A percentile compares a stretch with the other conserved stretches of the same genome.
Conservation (phyloP, 1,140 invertebrate genomes). For the Ridgeia piscesae region DNA sequence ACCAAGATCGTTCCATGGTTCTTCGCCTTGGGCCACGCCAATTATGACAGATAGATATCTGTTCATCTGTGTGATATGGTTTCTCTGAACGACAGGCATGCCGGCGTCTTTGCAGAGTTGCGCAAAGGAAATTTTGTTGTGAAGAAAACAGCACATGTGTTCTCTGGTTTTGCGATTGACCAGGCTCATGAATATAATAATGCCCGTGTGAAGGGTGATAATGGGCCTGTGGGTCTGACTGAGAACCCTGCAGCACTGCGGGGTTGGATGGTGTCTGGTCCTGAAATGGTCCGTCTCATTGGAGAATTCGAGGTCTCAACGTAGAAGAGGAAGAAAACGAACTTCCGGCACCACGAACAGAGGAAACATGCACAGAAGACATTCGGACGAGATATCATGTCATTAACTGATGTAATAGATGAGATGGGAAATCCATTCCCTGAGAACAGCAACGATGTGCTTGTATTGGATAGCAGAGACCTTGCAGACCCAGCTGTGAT, state of each 20-base stretch:
- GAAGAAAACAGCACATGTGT: conserved; percentile 29
- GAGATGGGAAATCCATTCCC: conserved; percentile 35
- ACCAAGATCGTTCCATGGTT: too few relatives aligned
- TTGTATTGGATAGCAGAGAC: conserved; percentile 23
- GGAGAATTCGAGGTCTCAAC: conserved; percentile 31
- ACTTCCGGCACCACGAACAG: not conserved
- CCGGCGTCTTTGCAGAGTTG: conserved; percentile 23
- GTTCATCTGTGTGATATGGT: conserved; percentile 24
- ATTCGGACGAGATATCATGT: conserved; percentile 30
- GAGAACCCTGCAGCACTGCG: conserved; percentile 38
- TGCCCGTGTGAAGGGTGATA: conserved; percentile 39
- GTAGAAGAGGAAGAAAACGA: conserved; percentile 25
- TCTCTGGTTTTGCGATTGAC: conserved; percentile 37
- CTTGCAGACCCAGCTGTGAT: conserved; percentile 16
- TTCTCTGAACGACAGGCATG: not conserved
- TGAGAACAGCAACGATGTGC: conserved; percentile 28
- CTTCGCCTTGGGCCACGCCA: too few relatives aligned
- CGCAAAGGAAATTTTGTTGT: conserved; percentile 25
- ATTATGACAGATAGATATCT: too few relatives aligned
- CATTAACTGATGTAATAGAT: conserved; percentile 27
- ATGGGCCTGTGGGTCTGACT: conserved; percentile 38
- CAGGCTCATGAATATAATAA: conserved; percentile 40
- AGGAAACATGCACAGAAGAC: conserved; percentile 23
- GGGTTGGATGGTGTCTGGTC: conserved; percentile 40
- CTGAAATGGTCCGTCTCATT: conserved; percentile 34